phyloP scores from a whole-genome alignment of 2,888 invertebrate genomes.

The Netelia fuscicornis region DNA sequence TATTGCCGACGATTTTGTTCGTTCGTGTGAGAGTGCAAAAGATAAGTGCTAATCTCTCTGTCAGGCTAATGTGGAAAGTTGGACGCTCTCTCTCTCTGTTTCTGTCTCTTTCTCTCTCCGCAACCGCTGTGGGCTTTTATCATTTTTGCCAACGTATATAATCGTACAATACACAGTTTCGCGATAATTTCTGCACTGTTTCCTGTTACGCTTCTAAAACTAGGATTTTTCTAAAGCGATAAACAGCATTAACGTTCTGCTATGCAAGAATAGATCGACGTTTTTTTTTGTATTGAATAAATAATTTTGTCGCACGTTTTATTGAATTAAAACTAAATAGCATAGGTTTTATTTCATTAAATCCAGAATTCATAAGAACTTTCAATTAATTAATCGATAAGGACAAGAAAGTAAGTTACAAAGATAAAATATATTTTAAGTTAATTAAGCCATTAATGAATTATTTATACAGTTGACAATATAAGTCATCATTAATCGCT shows the following conservation, averaged over 20 bases:
- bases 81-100: neutral
- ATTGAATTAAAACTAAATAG: too few relatives aligned
- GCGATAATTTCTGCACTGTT: slow-evolving; percentile 77
- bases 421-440: too few relatives aligned
- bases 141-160: slow-evolving; percentile 40
- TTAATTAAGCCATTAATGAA: too few relatives aligned
- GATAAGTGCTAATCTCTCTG: slow-evolving; percentile 63
- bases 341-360: too few relatives aligned
- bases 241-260: slow-evolving; percentile 30
- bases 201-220: slow-evolving; percentile 72
- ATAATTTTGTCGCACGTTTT: neutral
- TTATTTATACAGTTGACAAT: too few relatives aligned
- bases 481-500: too few relatives aligned
- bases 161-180: slow-evolving; percentile 23
- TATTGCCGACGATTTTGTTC: slow-evolving; percentile 27
- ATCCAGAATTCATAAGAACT: too few relatives aligned
- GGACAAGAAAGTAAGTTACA: too few relatives aligned
- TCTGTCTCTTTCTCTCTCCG: slow-evolving; percentile 15
- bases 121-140: slow-evolving; percentile 50
- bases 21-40: slow-evolving; percentile 31
- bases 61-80: slow-evolving; percentile 61
- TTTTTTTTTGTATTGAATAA: too few relatives aligned
- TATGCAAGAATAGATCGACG: neutral
- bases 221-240: slow-evolving; percentile 65
- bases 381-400: too few relatives aligned